phyloP scores from a whole-genome alignment of 2,888 invertebrate species.

The Hydriomena furcata region DNA sequence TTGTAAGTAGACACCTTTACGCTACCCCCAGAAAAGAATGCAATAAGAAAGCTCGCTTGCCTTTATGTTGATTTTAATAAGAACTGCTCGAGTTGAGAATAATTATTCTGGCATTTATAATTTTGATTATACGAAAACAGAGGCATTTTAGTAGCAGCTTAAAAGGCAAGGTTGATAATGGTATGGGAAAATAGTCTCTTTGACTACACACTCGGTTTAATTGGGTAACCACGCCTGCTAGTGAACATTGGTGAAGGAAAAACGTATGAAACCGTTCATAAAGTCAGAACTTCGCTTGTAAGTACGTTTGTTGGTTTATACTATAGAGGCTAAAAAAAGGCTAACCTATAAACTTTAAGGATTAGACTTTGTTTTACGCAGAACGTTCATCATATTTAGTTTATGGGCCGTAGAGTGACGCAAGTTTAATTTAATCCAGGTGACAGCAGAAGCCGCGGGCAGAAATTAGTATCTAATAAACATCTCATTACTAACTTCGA shows the following conservation, averaged over 20 bases:
- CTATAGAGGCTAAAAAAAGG: too few relatives aligned
- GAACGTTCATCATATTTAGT: too few relatives aligned
- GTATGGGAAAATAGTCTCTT: not conserved
- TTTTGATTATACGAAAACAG: not conserved
- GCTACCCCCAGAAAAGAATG: constrained; percentile 15
- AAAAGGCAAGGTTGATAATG: not conserved
- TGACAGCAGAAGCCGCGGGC: too few relatives aligned
- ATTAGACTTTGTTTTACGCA: too few relatives aligned
- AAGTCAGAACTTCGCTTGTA: too few relatives aligned
- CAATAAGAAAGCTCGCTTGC: constrained; percentile 16
- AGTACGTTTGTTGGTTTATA: too few relatives aligned
- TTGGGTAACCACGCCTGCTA: not conserved
- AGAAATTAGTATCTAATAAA: too few relatives aligned
- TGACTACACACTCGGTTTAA: not conserved
- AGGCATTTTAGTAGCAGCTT: not conserved
- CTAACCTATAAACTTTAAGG: too few relatives aligned
- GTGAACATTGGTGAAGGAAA: not conserved
- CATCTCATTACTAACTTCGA: too few relatives aligned
- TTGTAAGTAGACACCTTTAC: constrained; percentile 15
- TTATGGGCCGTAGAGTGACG: too few relatives aligned
- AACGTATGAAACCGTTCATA: too few relatives aligned
- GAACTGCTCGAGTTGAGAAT: constrained; percentile 12
- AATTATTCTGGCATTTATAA: not conserved
- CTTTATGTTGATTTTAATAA: constrained; percentile 4
- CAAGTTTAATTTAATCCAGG: too few relatives aligned